Conservation (phyloP, 2,888 invertebrate species). For the Panopea generosa region DNA sequence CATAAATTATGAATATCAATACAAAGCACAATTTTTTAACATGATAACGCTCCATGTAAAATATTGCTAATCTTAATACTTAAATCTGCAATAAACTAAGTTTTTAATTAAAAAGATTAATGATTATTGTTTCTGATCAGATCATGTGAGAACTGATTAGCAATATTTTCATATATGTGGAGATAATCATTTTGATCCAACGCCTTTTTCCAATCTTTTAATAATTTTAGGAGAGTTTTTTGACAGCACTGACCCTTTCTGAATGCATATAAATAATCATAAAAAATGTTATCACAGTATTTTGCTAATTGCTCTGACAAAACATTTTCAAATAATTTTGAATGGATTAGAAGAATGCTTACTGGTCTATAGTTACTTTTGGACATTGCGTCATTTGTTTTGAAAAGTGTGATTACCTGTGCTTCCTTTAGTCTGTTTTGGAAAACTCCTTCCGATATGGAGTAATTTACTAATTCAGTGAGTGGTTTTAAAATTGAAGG, state of each 20-base stretch:
- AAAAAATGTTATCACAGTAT: constrained; percentile 1
- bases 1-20: too few species aligned
- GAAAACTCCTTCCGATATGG: not conserved
- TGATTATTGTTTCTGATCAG: too few species aligned
- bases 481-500: not conserved
- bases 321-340: constrained; percentile 15
- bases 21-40: too few species aligned
- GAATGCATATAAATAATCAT: constrained; percentile 13
- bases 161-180: too few species aligned
- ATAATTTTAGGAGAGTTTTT: not conserved
- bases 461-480: constrained; percentile 4
- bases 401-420: constrained; percentile 7
- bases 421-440: constrained; percentile 18
- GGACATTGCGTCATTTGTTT: not conserved
- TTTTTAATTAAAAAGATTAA: too few species aligned
- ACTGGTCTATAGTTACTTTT: constrained; percentile 19
- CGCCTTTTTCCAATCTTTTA: not conserved
- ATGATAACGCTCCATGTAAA: too few species aligned
- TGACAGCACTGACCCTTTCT: constrained; percentile 6
- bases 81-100: too few species aligned
- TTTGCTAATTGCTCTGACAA: not conserved
- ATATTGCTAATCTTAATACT: too few species aligned
- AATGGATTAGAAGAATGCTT: constrained; percentile 1
- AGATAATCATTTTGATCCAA: not conserved
- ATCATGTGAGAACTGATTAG: too few species aligned